Evolutionary conservation across 2,888 invertebrate genomes (phyloP).

Genomic region (Acleris emargana): DNA sequence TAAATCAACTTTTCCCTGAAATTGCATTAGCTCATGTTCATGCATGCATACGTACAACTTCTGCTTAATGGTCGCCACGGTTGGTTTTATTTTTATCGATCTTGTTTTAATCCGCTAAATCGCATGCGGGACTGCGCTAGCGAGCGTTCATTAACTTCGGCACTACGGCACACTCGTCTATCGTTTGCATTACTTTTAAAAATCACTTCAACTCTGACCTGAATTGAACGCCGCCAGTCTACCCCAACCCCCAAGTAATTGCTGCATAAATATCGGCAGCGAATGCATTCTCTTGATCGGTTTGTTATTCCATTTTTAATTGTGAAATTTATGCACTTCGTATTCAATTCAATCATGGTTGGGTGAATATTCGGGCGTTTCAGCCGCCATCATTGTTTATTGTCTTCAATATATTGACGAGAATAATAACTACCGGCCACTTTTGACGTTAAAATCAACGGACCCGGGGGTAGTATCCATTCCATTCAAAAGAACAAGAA

Average conservation of each 20-base stretch:
- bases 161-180: constrained; percentile 61
- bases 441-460: too few species aligned
- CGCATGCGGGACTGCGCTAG: constrained; percentile 51
- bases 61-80: not conserved
- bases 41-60: too few species aligned
- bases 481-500: too few species aligned
- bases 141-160: constrained; percentile 70
- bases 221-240: constrained; percentile 72
- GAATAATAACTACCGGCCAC: too few species aligned
- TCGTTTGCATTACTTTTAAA: constrained; percentile 79
- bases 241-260: constrained; percentile 67
- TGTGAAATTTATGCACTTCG: constrained; percentile 7
- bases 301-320: constrained; percentile 37
- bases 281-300: constrained; percentile 35
- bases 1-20: too few species aligned
- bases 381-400: too few species aligned
- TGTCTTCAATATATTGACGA: too few species aligned
- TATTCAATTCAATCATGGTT: too few species aligned
- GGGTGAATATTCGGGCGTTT: too few species aligned
- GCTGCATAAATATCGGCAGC: constrained; percentile 66
- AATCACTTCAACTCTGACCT: constrained; percentile 79
- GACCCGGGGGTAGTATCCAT: too few species aligned
- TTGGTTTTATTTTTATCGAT: constrained; percentile 45
- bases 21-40: too few species aligned
- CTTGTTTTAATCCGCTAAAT: constrained; percentile 54